Conservation (phyloP, 2,888 invertebrate species). For the Camponotus fellah region DNA sequence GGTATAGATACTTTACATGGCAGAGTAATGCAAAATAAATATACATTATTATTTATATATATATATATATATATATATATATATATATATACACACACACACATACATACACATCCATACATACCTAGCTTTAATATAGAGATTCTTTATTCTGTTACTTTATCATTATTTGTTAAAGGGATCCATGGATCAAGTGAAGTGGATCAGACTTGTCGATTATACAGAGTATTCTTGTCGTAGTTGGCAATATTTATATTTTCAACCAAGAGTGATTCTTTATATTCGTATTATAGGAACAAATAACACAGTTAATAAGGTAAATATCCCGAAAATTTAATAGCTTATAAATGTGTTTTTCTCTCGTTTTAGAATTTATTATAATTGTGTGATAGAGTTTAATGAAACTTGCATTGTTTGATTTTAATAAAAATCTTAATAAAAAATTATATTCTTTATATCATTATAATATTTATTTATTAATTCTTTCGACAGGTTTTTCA, state of each 20-base stretch:
- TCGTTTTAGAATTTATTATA: not conserved
- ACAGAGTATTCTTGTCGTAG: conserved; percentile 97
- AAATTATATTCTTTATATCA: not conserved
- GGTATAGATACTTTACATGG: conserved; percentile 70
- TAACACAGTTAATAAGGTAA: conserved; percentile 96
- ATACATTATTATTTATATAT: not conserved
- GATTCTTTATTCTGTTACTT: conserved; percentile 44
- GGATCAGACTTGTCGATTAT: conserved; percentile 97
- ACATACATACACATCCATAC: not conserved
- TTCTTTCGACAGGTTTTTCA: conserved; percentile 91
- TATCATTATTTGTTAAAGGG: conserved; percentile 86
- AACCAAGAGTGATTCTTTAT: conserved; percentile 94
- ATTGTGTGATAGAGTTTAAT: not conserved
- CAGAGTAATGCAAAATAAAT: not conserved
- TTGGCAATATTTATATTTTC: conserved; percentile 98
- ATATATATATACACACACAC: not conserved
- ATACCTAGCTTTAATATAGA: conserved; percentile 81
- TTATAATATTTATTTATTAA: not conserved
- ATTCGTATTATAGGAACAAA: conserved; percentile 95
- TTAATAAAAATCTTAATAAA: not conserved
- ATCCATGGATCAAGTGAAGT: conserved; percentile 97
- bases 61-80: not conserved
- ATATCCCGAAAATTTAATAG: not conserved
- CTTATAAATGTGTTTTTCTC: not conserved
- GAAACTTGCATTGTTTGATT: not conserved